Base-by-base conservation (phyloP, 2,113 vertebrate species). In the Herpailurus yagouaroundi region DNA sequence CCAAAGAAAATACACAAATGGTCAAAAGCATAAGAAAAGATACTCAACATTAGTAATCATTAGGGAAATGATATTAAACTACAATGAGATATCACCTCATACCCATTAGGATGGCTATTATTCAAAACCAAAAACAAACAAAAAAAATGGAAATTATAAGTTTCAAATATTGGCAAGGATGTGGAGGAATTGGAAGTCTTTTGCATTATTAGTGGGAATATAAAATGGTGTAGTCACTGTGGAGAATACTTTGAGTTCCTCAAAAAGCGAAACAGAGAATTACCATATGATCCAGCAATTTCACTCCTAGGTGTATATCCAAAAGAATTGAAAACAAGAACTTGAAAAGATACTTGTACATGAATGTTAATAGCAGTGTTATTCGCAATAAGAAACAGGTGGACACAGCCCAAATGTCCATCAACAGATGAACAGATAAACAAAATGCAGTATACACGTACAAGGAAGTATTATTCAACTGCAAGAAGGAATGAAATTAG, bases 171-270 rank as follows among this genome's bases (percentile, higher is more conserved):
- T 82, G 31, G 64, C 15, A 76, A 73, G 33, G 45, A 74, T 63
- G 23, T 66, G 33, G 27, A 77, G 31, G 71, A 95, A 41, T 7
- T 41, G 29, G 21, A 76, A 86, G 23, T 6, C 15, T 55, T 89
- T 18, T 69, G 27, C 21, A 64, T 89, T 89, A n/a, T 48, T 94
- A 36, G 27, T 68, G 23, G 41, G 10, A 82, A 82, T 90, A 89
- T 82, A 45, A 90, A 92, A 86, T 74, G 38, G 77, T 63, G 4
- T 3, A 21, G 33, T 29, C 48, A 48, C 55, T 79, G n/a, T 92
- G 55, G 68, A 66, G 88, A 84, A 84, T 18, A n/a, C 27, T 87
- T 84, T 89, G 73, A n/a, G 15, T 92, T 94, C 41, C 83, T 89
- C 18, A 89, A 31, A 89, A 89, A 63, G 29, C 14, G 69, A 90